Conservation (phyloP, 2,113 vertebrate genomes). For the Cromileptes altivelis region DNA sequence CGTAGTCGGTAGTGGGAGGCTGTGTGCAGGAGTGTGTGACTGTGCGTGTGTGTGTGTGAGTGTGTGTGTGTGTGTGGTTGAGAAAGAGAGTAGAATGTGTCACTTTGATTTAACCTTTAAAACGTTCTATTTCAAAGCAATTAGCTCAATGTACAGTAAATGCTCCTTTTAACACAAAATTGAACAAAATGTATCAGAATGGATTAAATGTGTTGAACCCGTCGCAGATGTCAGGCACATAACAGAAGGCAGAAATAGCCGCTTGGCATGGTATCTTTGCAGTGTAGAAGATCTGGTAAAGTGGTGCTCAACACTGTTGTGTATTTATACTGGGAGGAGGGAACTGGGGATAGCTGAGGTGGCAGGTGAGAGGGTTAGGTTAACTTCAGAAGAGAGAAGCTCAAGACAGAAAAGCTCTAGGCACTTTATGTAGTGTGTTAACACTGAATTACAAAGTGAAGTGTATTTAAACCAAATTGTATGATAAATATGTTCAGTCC, state of each 20-base stretch:
- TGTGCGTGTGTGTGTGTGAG: background rate
- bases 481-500: background rate
- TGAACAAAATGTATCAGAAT: background rate
- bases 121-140: conserved; percentile 2
- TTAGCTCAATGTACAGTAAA: background rate
- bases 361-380: conserved; percentile 10
- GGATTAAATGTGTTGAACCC: background rate
- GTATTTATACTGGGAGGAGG: background rate
- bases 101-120: conserved; percentile 28
- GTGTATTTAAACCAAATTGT: background rate
- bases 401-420: background rate
- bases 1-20: background rate
- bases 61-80: too few species aligned
- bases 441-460: background rate
- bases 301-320: background rate
- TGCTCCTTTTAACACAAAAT: background rate
- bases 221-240: background rate
- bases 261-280: background rate
- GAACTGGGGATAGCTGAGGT: background rate
- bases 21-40: background rate
- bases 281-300: background rate
- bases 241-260: background rate
- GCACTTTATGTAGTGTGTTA: background rate
- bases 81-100: background rate
- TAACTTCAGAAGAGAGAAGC: background rate